These are phyloP conservation scores for Pteropus alecto DNA, from an alignment of 2,113 vertebrate genomes.

Conservation along the genomic window DNA sequence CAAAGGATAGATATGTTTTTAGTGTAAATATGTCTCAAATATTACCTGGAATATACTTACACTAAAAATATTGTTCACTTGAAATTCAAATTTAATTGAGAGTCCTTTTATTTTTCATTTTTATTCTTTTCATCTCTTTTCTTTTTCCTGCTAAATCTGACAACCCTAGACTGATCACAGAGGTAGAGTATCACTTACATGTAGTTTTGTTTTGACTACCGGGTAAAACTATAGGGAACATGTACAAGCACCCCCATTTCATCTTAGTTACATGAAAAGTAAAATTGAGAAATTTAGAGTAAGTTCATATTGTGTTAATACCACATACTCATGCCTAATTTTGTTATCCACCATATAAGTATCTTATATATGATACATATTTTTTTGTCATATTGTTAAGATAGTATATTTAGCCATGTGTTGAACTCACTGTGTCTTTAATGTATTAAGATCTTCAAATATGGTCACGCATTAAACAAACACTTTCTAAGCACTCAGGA, in stretches of 20 bases:
- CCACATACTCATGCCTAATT: neutral
- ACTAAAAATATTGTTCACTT: neutral
- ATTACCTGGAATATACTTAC: neutral
- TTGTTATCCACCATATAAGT: neutral
- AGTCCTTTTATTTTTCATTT: neutral
- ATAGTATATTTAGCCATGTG: neutral
- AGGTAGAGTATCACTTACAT: neutral
- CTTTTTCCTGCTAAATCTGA: neutral
- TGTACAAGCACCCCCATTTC: neutral
- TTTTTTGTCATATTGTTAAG: neutral
- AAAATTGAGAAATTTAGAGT: neutral
- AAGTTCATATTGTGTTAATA: neutral
- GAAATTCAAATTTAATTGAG: neutral
- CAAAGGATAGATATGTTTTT: neutral
- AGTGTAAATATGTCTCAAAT: neutral
- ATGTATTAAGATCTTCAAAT: constrained; percentile 11
- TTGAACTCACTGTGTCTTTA: neutral
- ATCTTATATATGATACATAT: no score
- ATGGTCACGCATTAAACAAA: neutral
- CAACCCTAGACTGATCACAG: neutral
- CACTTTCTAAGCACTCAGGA: neutral
- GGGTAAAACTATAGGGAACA: neutral
- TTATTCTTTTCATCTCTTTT: neutral
- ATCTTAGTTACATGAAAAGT: neutral
- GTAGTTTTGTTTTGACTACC: neutral